These are phyloP conservation scores for Diaperis boleti DNA, from an alignment of 2,888 invertebrate species.

Conservation along the genomic window DNA sequence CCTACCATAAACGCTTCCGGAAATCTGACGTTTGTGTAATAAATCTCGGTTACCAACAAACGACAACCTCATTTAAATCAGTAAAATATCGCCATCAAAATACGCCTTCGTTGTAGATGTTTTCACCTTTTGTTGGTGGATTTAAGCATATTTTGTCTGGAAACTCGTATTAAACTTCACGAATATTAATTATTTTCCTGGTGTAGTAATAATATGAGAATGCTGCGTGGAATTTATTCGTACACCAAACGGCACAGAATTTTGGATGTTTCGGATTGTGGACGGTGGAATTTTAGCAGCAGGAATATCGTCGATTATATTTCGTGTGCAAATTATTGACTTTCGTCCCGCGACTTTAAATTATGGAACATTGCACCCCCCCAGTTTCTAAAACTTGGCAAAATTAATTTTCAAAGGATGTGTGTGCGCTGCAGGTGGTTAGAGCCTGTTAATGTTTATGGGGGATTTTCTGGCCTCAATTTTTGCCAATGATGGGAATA, in stretches of 20 bases:
- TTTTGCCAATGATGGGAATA: background rate
- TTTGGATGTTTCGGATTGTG: background rate
- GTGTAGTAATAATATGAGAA: conserved; percentile 14
- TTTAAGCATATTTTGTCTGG: conserved; percentile 18
- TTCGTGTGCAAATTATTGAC: background rate
- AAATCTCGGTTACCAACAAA: conserved; percentile 20
- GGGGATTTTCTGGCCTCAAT: background rate
- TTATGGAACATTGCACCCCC: background rate
- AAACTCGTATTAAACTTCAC: conserved; percentile 16
- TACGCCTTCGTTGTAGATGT: conserved; percentile 10
- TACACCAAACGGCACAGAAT: conserved; percentile 1
- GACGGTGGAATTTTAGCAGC: background rate
- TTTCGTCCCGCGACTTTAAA: conserved; percentile 1
- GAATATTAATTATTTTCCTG: conserved; percentile 20
- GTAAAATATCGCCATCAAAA: conserved; percentile 22
- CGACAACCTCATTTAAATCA: conserved; percentile 8
- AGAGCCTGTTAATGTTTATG: conserved; percentile 28
- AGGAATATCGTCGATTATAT: background rate
- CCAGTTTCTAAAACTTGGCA: conserved; percentile 20
- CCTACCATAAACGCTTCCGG: conserved; percentile 7
- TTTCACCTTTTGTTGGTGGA: conserved; percentile 1
- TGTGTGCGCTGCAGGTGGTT: conserved; percentile 23
- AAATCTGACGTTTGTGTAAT: conserved; percentile 23
- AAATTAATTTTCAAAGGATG: conserved; percentile 29
- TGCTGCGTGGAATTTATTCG: conserved; percentile 5